Conservation (phyloP, 2,113 vertebrate genomes). For the Malurus melanocephalus region DNA sequence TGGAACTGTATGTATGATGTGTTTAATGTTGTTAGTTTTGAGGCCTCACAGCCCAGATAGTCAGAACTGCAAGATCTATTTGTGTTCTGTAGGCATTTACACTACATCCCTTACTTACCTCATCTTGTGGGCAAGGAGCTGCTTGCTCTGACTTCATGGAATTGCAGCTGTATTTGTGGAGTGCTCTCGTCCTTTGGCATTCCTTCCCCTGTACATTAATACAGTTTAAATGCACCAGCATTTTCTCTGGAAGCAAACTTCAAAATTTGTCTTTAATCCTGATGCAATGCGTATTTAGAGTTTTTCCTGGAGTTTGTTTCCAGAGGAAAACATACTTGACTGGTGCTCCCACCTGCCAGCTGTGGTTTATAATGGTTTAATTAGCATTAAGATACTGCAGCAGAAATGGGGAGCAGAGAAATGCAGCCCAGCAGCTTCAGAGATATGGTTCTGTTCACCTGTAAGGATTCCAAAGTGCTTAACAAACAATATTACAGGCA, state of each 20-base stretch:
- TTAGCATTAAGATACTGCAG: background rate
- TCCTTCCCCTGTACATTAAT: slow-evolving; percentile 51
- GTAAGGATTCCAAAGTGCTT: background rate
- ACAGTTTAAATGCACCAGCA: slow-evolving; percentile 23
- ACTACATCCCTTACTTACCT: slow-evolving; percentile 60
- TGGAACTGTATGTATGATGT: background rate
- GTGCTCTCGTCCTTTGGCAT: slow-evolving; percentile 59
- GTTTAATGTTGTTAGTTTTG: slow-evolving; percentile 36
- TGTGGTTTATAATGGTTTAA: background rate
- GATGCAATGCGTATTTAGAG: slow-evolving; percentile 3
- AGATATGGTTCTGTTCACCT: background rate
- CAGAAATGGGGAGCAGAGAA: background rate
- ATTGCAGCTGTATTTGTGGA: slow-evolving; percentile 73
- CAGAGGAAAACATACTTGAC: slow-evolving; percentile 17
- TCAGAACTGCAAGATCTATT: slow-evolving; percentile 19
- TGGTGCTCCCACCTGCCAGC: background rate
- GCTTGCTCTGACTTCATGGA: slow-evolving; percentile 68
- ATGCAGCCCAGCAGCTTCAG: background rate
- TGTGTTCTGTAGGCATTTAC: slow-evolving; percentile 25
- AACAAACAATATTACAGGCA: background rate
- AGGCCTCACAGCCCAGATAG: background rate
- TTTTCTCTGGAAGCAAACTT: slow-evolving; percentile 47
- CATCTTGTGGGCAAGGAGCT: slow-evolving; percentile 71
- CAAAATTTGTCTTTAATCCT: slow-evolving; percentile 27
- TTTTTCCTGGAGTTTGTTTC: slow-evolving; percentile 31